A percentile compares a stretch with the other conserved stretches of the same genome.
Conservation (phyloP, 2,113 vertebrate species). For the Oryzias javanicus region DNA sequence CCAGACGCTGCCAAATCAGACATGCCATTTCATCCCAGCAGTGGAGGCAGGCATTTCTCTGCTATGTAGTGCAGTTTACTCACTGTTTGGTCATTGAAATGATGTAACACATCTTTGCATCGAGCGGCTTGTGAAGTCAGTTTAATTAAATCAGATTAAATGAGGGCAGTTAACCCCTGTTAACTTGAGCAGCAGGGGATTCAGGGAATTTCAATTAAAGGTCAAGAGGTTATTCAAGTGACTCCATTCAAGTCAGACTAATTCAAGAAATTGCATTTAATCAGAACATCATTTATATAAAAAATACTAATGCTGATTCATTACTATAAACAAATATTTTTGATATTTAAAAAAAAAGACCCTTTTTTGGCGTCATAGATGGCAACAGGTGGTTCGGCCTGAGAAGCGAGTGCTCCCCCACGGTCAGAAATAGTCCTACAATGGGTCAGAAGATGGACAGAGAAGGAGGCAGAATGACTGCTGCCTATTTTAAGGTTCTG, state of each 20-base stretch:
- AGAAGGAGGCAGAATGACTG: constrained; percentile 47
- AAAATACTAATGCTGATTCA: neutral
- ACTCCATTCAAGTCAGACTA: neutral
- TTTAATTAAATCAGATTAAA: constrained; percentile 67
- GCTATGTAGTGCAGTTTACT: constrained; percentile 27
- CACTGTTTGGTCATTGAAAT: constrained; percentile 9
- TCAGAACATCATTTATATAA: neutral
- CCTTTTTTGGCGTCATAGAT: constrained; percentile 40
- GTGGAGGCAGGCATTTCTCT: constrained; percentile 28
- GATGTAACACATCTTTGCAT: too few species aligned
- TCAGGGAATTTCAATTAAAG: constrained; percentile 36
- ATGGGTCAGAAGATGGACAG: constrained; percentile 68
- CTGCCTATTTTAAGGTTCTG: constrained; percentile 65
- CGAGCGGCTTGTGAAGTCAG: constrained; percentile 35
- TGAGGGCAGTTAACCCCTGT: constrained; percentile 42
- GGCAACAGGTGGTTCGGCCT: constrained; percentile 69
- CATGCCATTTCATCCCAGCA: constrained; percentile 14
- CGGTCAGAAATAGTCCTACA: constrained; percentile 73
- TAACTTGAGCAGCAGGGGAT: constrained; percentile 35
- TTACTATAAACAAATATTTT: neutral
- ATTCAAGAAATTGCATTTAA: neutral
- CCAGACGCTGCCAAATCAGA: constrained; percentile 48
- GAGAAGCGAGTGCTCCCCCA: constrained; percentile 47
- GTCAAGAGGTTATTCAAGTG: constrained; percentile 26
- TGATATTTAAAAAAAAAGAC: neutral